phyloP scores from a whole-genome alignment of 2,113 vertebrate species.

The Phrynosoma blainvillii region DNA sequence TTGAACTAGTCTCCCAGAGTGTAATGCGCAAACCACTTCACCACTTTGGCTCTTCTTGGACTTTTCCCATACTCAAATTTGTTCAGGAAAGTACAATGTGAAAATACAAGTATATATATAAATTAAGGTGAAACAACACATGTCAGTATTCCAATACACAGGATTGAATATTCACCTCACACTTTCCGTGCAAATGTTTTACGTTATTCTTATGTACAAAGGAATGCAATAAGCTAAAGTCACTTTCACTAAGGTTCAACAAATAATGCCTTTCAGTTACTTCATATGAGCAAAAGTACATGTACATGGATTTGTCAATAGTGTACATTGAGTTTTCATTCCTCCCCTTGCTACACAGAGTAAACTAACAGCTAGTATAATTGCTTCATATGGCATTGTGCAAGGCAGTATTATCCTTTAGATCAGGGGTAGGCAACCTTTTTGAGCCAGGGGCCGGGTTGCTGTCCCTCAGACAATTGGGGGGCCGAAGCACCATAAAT shows the following conservation, averaged over 20 bases:
- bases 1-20: too few relatives aligned
- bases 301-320: neutral
- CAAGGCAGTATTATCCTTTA: slow-evolving; percentile 43
- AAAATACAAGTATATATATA: neutral
- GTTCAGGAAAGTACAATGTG: neutral
- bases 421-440: neutral
- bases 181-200: neutral
- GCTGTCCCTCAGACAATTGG: too few relatives aligned
- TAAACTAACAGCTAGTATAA: slow-evolving; percentile 49
- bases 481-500: too few relatives aligned
- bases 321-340: slow-evolving; percentile 54
- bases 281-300: neutral
- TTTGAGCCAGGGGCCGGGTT: too few relatives aligned
- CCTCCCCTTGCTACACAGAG: slow-evolving; percentile 22
- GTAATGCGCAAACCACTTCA: too few relatives aligned
- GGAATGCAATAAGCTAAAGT: neutral
- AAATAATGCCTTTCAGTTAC: neutral
- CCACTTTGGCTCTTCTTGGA: neutral
- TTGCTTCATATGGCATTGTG: slow-evolving; percentile 41
- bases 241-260: neutral
- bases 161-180: neutral
- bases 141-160: neutral
- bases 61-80: neutral
- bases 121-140: neutral
- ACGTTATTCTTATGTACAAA: neutral